Conservation (phyloP, 2,797 vertebrate species). For the Lithobates sylvaticus region DNA sequence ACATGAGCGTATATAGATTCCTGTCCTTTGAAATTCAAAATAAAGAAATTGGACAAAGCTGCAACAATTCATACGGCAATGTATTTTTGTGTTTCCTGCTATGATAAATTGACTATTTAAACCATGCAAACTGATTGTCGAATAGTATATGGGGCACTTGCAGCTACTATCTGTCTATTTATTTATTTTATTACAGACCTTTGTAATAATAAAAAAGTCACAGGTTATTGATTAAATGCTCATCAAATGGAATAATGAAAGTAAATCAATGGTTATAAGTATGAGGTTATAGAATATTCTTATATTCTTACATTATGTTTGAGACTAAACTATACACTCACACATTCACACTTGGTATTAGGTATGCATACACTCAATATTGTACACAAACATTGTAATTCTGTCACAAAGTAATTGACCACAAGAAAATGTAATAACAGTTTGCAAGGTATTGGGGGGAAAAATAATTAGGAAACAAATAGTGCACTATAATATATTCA, state of each 20-base stretch:
- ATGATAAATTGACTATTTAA: slow-evolving; percentile 3
- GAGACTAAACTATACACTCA: slow-evolving; percentile 28
- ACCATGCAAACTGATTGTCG: background rate
- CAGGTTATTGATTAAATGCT: slow-evolving; percentile 26
- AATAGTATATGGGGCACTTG: background rate
- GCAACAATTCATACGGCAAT: background rate
- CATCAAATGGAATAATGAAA: slow-evolving; percentile 1
- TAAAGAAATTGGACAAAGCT: background rate
- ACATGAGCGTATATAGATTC: background rate
- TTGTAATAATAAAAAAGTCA: slow-evolving; percentile 20
- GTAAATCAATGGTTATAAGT: slow-evolving; percentile 5
- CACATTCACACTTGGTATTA: slow-evolving; percentile 31
- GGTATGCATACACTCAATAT: slow-evolving; percentile 15
- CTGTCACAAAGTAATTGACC: slow-evolving; percentile 58
- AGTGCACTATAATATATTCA: slow-evolving; percentile 43
- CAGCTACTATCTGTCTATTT: background rate
- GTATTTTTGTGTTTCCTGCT: background rate
- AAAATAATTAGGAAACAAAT: slow-evolving; percentile 50
- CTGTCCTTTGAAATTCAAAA: background rate
- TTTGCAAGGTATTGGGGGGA: slow-evolving; percentile 34
- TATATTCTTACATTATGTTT: background rate
- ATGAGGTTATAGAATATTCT: background rate
- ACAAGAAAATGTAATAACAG: slow-evolving; percentile 41
- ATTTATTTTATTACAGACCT: slow-evolving; percentile 36
- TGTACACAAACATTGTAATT: slow-evolving; percentile 53